phyloP scores from a whole-genome alignment of 1,140 invertebrate genomes.

The Trialeurodes vaporariorum region DNA sequence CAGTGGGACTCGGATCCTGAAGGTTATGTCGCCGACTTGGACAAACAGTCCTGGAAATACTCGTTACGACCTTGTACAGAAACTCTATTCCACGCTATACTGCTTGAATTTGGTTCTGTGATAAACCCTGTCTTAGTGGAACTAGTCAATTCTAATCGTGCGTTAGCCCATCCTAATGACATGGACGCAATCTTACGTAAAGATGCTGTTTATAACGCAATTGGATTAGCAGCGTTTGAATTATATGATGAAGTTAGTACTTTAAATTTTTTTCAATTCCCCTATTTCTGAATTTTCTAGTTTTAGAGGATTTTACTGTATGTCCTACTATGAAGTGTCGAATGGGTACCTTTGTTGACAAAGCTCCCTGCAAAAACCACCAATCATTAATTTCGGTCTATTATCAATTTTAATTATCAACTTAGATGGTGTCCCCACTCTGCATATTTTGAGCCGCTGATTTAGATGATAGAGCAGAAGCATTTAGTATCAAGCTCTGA shows the following conservation, averaged over 20 bases:
- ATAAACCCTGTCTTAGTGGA: slow-evolving; percentile 62
- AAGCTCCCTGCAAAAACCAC: no score
- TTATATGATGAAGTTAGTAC: slow-evolving; percentile 75
- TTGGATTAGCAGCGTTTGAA: slow-evolving; percentile 79
- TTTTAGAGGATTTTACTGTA: no score
- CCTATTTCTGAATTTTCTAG: no score
- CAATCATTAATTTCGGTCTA: no score
- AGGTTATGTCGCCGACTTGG: slow-evolving; percentile 42
- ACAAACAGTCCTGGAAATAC: neutral
- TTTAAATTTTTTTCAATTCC: no score
- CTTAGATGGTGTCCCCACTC: no score
- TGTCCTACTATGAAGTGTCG: no score
- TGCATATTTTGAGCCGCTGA: no score
- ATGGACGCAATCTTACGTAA: slow-evolving; percentile 67
- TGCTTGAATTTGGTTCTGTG: slow-evolving; percentile 60
- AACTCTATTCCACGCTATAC: slow-evolving; percentile 67
- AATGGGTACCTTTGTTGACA: no score
- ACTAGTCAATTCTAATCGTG: slow-evolving; percentile 49
- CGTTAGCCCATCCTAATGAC: slow-evolving; percentile 51
- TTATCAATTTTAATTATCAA: no score
- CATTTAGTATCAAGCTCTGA: no score
- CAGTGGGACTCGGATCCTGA: slow-evolving; percentile 87
- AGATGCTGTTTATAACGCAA: slow-evolving; percentile 91
- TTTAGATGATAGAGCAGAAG: no score
- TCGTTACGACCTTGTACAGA: slow-evolving; percentile 60